Conservation (phyloP, 2,888 invertebrate species). For the Zaprionus obscuricornis region DNA sequence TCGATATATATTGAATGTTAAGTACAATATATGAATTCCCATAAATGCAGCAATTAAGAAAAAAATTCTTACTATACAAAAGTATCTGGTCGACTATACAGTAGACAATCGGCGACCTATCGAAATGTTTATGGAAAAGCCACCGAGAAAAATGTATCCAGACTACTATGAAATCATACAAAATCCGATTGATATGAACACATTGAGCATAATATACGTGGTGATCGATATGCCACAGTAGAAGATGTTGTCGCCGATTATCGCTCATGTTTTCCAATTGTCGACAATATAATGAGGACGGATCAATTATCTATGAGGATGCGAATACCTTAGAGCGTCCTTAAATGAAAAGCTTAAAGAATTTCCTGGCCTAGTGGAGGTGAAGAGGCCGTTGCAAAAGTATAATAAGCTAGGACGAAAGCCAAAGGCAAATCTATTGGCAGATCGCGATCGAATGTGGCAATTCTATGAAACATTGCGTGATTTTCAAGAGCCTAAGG, state of each 20-base stretch:
- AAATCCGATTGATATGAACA: slow-evolving; percentile 97
- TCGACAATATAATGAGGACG: slow-evolving; percentile 97
- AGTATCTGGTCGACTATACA: slow-evolving; percentile 88
- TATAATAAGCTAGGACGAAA: slow-evolving; percentile 71
- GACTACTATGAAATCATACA: slow-evolving; percentile 97
- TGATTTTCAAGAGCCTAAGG: slow-evolving; percentile 93
- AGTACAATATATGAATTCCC: slow-evolving; percentile 65
- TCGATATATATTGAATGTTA: slow-evolving; percentile 2
- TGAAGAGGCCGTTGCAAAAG: slow-evolving; percentile 77
- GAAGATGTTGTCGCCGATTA: slow-evolving; percentile 95
- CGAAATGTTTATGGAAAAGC: slow-evolving; percentile 97
- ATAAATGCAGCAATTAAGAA: slow-evolving; percentile 86
- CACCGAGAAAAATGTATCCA: slow-evolving; percentile 96
- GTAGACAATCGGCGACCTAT: slow-evolving; percentile 93
- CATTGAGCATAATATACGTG: slow-evolving; percentile 96
- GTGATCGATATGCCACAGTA: slow-evolving; percentile 91
- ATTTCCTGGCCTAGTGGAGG: slow-evolving; percentile 86
- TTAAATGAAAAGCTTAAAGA: slow-evolving; percentile 93
- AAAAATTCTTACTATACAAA: slow-evolving; percentile 92
- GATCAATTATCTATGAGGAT: slow-evolving; percentile 97
- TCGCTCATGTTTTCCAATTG: slow-evolving; percentile 99
- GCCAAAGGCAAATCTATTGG: slow-evolving; percentile 85
- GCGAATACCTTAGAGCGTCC: slow-evolving; percentile 93
- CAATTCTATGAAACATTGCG: slow-evolving; percentile 94
- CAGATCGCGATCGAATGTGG: slow-evolving; percentile 92